phyloP scores from a whole-genome alignment of 2,888 invertebrate species.

The Scaptomyza cyrtandrae region DNA sequence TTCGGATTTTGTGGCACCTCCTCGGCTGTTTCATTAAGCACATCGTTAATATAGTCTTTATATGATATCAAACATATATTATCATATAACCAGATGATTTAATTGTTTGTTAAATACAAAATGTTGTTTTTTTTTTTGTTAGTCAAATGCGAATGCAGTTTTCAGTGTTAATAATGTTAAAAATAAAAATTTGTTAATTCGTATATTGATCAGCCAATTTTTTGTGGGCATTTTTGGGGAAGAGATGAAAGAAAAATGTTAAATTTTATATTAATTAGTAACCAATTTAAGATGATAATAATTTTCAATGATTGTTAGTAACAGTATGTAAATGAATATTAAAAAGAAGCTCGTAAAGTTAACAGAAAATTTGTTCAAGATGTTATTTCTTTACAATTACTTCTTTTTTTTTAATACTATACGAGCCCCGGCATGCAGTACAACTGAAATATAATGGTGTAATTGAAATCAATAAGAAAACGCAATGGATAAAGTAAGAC shows the following conservation, averaged over 20 bases:
- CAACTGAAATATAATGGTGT: conserved; percentile 19
- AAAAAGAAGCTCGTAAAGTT: conserved; percentile 14
- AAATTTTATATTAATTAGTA: conserved; percentile 43
- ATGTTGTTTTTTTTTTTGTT: conserved; percentile 1
- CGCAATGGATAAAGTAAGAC: conserved; percentile 3
- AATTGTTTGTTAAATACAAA: conserved; percentile 40
- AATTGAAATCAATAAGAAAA: conserved; percentile 12
- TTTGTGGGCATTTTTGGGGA: conserved; percentile 35
- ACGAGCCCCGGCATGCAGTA: conserved; percentile 23
- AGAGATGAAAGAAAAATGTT: conserved; percentile 45
- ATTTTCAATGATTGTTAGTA: conserved; percentile 20
- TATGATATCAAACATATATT: conserved; percentile 11
- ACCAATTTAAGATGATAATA: conserved; percentile 35
- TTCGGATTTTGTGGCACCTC: conserved; percentile 80
- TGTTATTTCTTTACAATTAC: not conserved
- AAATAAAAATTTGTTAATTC: conserved; percentile 6
- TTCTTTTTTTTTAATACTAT: not conserved
- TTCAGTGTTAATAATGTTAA: conserved; percentile 24
- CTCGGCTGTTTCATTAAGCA: conserved; percentile 88
- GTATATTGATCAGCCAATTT: conserved; percentile 31
- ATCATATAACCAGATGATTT: conserved; percentile 1
- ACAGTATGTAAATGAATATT: conserved; percentile 1
- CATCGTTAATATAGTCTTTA: conserved; percentile 93
- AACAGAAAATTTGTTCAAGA: not conserved
- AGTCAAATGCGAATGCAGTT: conserved; percentile 26